phyloP scores from a whole-genome alignment of 2,888 invertebrate species.

The Scaptomyza caliginosa region DNA sequence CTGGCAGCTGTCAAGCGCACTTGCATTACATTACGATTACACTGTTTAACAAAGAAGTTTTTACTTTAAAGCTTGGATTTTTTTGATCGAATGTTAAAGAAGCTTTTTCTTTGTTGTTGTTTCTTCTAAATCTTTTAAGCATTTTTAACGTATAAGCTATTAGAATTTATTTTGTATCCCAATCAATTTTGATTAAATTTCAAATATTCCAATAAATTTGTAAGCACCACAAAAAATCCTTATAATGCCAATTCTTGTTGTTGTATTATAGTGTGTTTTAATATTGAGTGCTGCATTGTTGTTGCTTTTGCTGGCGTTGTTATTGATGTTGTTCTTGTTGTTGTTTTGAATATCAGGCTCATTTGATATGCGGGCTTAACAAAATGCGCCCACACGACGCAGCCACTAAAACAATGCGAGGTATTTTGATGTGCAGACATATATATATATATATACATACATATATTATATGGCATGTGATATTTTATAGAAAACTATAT shows the following conservation, averaged over 20 bases:
- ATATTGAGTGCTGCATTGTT: slow-evolving; percentile 47
- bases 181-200: not conserved
- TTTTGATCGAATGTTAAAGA: not conserved
- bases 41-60: slow-evolving; percentile 26
- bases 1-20: slow-evolving; percentile 50
- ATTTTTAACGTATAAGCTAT: not conserved
- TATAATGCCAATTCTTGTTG: slow-evolving; percentile 12
- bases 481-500: slow-evolving; percentile 39
- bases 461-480: slow-evolving; percentile 22
- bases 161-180: not conserved
- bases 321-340: slow-evolving; percentile 14
- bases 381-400: slow-evolving; percentile 70
- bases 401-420: slow-evolving; percentile 67
- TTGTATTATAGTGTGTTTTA: slow-evolving; percentile 56
- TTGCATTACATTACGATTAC: slow-evolving; percentile 45
- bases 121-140: too few relatives aligned
- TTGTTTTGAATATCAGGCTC: slow-evolving; percentile 45
- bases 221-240: not conserved
- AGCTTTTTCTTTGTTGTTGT: too few relatives aligned
- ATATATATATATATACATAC: slow-evolving; percentile 4
- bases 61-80: not conserved
- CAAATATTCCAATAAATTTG: not conserved
- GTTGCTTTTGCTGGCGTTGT: slow-evolving; percentile 14
- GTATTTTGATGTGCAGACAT: slow-evolving; percentile 50
- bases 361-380: slow-evolving; percentile 76